phyloP scores from a whole-genome alignment of 37 sponge, comb jelly and placozoan species.

The Theonella swinhoei region DNA sequence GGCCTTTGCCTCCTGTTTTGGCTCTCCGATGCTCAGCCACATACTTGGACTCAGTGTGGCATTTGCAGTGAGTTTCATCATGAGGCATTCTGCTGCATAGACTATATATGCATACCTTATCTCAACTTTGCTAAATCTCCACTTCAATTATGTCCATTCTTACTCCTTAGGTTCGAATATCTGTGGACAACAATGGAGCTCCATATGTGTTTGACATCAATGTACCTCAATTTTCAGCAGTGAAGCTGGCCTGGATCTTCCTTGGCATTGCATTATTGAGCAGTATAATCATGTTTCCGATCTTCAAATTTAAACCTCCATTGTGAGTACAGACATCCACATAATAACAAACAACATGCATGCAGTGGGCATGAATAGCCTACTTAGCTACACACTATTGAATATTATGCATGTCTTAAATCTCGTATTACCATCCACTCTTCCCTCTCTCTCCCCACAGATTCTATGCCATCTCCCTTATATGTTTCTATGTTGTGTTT shows the following conservation, averaged over 20 bases:
- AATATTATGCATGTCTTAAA: too few species aligned
- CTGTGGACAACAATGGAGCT: slow-evolving; percentile 49
- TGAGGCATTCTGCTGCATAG: too few species aligned
- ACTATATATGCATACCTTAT: neutral
- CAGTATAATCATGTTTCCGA: slow-evolving; percentile 63
- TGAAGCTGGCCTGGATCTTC: slow-evolving; percentile 89
- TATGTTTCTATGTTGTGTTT: slow-evolving; percentile 56
- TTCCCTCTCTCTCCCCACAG: slow-evolving; percentile 14
- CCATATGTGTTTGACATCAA: slow-evolving; percentile 65
- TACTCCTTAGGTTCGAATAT: slow-evolving; percentile 64
- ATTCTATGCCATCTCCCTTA: slow-evolving; percentile 47
- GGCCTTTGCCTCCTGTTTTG: slow-evolving; percentile 93
- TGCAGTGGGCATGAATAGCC: too few species aligned
- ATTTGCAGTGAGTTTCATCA: slow-evolving; percentile 61
- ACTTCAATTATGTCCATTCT: neutral
- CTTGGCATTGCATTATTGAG: slow-evolving; percentile 65
- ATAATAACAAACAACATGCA: too few species aligned
- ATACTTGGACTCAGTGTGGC: slow-evolving; percentile 89
- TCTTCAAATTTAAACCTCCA: slow-evolving; percentile 83
- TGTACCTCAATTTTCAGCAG: slow-evolving; percentile 45
- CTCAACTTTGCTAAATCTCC: neutral
- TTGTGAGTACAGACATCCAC: slow-evolving; percentile 28
- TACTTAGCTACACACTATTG: too few species aligned
- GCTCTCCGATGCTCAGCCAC: slow-evolving; percentile 88
- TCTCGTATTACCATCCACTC: neutral